phyloP scores from a whole-genome alignment of 2,888 invertebrate species.

The Xestia xanthographa region DNA sequence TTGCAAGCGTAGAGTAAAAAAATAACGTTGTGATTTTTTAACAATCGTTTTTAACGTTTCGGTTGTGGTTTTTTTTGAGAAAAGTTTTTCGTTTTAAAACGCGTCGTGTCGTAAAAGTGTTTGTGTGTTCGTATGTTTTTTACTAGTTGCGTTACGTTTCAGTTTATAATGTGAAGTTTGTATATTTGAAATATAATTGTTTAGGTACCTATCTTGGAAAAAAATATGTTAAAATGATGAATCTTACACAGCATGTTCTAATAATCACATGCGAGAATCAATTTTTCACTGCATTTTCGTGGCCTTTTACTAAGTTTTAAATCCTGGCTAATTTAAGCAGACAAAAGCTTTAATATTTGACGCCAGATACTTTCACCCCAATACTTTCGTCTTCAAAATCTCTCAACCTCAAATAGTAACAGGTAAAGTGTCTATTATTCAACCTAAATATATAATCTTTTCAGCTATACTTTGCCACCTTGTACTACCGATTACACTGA shows the following conservation, averaged over 20 bases:
- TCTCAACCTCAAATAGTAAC: background rate
- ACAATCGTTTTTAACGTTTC: conserved; percentile 68
- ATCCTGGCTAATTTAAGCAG: conserved; percentile 27
- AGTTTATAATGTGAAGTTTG: conserved; percentile 58
- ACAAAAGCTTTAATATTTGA: conserved; percentile 54
- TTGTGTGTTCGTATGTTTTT: conserved; percentile 57
- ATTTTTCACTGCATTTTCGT: conserved; percentile 20
- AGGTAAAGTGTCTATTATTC: background rate
- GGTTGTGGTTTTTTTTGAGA: conserved; percentile 75
- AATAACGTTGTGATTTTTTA: conserved; percentile 71
- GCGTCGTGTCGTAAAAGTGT: conserved; percentile 55
- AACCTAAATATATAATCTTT: background rate
- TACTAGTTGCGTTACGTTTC: conserved; percentile 59
- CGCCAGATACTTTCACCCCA: conserved; percentile 23
- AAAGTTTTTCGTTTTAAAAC: conserved; percentile 52
- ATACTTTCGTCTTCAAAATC: background rate
- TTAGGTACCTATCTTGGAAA: conserved; percentile 12
- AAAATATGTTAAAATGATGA: conserved; percentile 17
- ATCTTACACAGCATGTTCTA: background rate
- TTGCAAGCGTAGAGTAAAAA: conserved; percentile 70
- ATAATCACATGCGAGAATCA: conserved; percentile 15
- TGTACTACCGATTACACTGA: background rate
- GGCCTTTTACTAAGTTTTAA: conserved; percentile 33
- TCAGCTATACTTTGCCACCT: background rate
- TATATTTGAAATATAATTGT: conserved; percentile 40